Conservation (phyloP, 2,797 vertebrate species). For the Heterohyrax brucei region DNA sequence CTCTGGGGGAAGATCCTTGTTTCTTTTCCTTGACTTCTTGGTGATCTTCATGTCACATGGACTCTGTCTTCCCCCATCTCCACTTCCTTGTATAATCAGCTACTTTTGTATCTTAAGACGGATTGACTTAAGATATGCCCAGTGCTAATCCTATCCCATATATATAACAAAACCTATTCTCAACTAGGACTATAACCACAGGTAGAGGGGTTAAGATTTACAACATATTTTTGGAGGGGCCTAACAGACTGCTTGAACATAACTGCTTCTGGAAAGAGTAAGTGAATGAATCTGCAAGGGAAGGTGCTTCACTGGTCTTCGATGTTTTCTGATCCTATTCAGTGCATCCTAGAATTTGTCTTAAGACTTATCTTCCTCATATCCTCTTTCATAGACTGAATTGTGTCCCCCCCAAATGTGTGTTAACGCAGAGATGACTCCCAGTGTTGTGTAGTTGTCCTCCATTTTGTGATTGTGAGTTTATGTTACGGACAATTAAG, state of each 20-base stretch:
- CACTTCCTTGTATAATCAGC: neutral
- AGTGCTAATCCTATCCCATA: neutral
- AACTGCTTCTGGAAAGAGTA: slow-evolving; percentile 11
- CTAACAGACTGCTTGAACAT: neutral
- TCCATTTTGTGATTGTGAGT: too few relatives aligned
- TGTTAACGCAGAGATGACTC: too few relatives aligned
- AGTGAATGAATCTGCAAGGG: slow-evolving; percentile 29
- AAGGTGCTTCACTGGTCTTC: neutral
- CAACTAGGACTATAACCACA: neutral
- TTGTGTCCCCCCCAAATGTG: too few relatives aligned
- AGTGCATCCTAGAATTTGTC: slow-evolving; percentile 12
- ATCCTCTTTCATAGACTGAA: neutral
- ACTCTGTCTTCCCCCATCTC: neutral
- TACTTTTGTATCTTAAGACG: neutral
- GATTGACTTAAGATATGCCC: neutral
- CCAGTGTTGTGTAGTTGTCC: too few relatives aligned
- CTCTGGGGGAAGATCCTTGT: neutral
- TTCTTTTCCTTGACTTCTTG: neutral
- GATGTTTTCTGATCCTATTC: neutral
- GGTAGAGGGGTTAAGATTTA: neutral
- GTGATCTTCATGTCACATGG: neutral
- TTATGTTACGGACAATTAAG: too few relatives aligned
- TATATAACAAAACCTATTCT: neutral
- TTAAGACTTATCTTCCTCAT: slow-evolving; percentile 60
- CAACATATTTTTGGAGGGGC: neutral